Percentiles rank a stretch among this genome's conserved stretches.
These are phyloP conservation scores for Leptobrachium ailaonicum DNA, from an alignment of 2,113 vertebrate species.

Conservation along the genomic window DNA sequence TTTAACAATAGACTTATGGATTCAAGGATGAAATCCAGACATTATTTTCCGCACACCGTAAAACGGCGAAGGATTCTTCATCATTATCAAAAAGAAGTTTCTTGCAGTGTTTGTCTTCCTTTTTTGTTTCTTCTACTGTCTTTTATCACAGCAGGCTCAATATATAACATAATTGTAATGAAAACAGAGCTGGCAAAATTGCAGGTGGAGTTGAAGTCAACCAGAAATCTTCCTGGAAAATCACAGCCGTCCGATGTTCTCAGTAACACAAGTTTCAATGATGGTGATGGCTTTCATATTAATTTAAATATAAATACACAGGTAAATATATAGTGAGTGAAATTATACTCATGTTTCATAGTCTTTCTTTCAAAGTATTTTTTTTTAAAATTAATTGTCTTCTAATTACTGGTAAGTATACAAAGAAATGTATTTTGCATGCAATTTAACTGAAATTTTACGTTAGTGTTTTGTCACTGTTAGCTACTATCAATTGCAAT, in stretches of 20 bases:
- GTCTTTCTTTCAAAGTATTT: no score
- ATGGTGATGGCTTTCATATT: neutral
- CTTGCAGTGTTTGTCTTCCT: neutral
- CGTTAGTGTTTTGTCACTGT: no score
- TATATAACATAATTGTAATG: conserved; percentile 25
- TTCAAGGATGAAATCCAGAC: conserved; percentile 3
- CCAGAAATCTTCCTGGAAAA: conserved; percentile 7
- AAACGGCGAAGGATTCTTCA: conserved; percentile 12
- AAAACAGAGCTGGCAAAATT: conserved; percentile 22
- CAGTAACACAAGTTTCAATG: neutral
- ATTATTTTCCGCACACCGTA: conserved; percentile 7
- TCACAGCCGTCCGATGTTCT: neutral
- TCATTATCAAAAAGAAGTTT: conserved; percentile 19
- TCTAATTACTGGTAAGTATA: no score
- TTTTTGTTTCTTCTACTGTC: conserved; percentile 17
- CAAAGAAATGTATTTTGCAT: no score
- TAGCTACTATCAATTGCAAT: no score
- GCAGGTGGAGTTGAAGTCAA: conserved; percentile 15
- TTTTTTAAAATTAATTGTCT: no score
- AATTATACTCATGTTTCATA: neutral
- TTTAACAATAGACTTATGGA: neutral
- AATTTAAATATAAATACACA: neutral
- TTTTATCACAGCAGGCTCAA: neutral
- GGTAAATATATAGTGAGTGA: conserved; percentile 7
- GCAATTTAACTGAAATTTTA: no score